phyloP scores from a whole-genome alignment of 2,113 vertebrate species.

The Laterallus jamaicensis region DNA sequence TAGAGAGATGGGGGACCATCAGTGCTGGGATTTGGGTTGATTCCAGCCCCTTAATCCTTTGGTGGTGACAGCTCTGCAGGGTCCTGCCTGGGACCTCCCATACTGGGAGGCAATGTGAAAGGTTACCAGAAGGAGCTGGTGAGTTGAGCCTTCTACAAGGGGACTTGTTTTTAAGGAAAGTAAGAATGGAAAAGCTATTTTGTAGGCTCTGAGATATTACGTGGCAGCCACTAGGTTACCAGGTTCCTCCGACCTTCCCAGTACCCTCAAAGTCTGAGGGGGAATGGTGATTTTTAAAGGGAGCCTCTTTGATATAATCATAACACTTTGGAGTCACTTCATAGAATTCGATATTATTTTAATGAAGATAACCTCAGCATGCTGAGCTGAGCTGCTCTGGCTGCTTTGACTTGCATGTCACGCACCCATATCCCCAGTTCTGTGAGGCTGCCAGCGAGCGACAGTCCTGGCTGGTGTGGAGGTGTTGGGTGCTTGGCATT shows the following conservation, averaged over 20 bases:
- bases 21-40: accelerated
- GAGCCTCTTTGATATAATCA: neutral
- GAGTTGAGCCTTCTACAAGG: neutral
- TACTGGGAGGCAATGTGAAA: accelerated
- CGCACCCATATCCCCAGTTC: accelerated
- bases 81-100: neutral
- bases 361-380: neutral
- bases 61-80: neutral
- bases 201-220: neutral
- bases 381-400: neutral
- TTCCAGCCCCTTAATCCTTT: neutral
- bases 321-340: neutral
- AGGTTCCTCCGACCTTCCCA: neutral
- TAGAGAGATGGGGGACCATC: neutral
- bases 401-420: neutral
- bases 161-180: neutral
- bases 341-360: neutral
- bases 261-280: neutral
- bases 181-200: neutral
- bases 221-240: accelerated
- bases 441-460: neutral
- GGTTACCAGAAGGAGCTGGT: neutral
- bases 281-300: neutral
- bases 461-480: neutral
- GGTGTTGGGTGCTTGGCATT: neutral